These are phyloP conservation scores for Ctenomys sociabilis DNA, from an alignment of 2,113 vertebrate species.

Conservation along the genomic window DNA sequence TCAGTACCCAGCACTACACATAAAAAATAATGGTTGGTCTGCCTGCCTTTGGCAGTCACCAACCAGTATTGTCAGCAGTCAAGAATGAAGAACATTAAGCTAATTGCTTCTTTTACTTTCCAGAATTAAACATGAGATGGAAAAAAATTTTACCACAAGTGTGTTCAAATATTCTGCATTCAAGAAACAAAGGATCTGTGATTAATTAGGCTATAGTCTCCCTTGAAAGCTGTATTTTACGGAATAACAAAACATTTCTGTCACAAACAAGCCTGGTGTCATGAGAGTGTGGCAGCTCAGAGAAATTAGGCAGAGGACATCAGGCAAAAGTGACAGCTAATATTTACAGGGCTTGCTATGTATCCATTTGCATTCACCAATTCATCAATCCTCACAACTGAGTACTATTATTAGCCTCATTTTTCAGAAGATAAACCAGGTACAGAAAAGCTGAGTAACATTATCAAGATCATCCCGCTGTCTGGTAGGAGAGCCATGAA, in stretches of 20 bases:
- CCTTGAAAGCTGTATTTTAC: neutral
- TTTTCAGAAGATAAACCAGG: neutral
- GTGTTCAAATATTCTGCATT: neutral
- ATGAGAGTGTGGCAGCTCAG: neutral
- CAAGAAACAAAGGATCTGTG: constrained; percentile 21
- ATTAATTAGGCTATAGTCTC: constrained; percentile 4
- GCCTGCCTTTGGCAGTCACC: neutral
- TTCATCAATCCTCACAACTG: neutral
- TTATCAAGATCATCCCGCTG: neutral
- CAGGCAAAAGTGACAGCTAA: neutral
- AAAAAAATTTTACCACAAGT: constrained; percentile 28
- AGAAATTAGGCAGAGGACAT: neutral
- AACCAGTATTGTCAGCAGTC: neutral
- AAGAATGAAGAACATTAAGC: constrained; percentile 35
- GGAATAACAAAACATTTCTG: constrained; percentile 24
- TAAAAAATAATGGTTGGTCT: neutral
- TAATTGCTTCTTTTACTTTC: neutral
- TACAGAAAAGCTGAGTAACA: neutral
- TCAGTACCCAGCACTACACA: neutral
- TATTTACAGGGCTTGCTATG: neutral
- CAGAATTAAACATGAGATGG: constrained; percentile 39
- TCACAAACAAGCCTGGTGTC: neutral
- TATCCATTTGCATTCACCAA: neutral
- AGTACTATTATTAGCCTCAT: neutral
- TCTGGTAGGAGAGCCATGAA: neutral